Evolutionary conservation across 2,113 vertebrate species (phyloP).

Genomic region (Bufo gargarizans): DNA sequence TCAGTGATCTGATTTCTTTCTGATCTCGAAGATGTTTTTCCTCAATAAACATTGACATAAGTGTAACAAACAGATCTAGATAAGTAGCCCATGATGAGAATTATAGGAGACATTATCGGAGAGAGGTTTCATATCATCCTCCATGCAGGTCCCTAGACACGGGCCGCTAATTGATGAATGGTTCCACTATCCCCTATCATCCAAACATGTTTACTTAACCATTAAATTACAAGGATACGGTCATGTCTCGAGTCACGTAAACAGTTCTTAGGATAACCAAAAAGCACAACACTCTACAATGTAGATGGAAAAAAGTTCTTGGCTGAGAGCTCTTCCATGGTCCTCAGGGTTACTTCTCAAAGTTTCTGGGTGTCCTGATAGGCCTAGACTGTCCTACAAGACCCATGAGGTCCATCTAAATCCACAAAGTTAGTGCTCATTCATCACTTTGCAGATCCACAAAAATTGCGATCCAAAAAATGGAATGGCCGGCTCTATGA

Average conservation of each 20-base stretch:
- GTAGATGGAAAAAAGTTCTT: not conserved
- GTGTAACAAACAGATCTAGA: constrained; percentile 26
- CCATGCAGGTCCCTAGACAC: constrained; percentile 9
- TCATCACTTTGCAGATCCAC: too few relatives aligned
- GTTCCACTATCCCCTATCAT: not conserved
- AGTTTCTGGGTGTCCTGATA: too few relatives aligned
- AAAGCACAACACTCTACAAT: not conserved
- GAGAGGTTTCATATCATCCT: constrained; percentile 25
- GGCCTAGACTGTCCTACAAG: too few relatives aligned
- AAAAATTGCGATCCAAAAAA: too few relatives aligned
- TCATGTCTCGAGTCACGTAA: not conserved
- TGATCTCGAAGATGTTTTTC: constrained; percentile 9
- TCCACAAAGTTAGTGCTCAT: too few relatives aligned
- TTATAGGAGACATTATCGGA: constrained; percentile 38
- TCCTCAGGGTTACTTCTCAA: too few relatives aligned
- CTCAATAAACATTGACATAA: constrained; percentile 41
- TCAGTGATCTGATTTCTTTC: not conserved
- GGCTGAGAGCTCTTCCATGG: not conserved
- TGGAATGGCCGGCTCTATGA: too few relatives aligned
- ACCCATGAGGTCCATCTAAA: too few relatives aligned
- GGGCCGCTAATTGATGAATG: constrained; percentile 7
- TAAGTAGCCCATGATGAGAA: not conserved
- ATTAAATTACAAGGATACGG: not conserved
- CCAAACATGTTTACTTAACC: constrained; percentile 28
- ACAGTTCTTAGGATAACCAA: not conserved